phyloP scores from a whole-genome alignment of 1,140 invertebrate species.

The Drosophila saltans region DNA sequence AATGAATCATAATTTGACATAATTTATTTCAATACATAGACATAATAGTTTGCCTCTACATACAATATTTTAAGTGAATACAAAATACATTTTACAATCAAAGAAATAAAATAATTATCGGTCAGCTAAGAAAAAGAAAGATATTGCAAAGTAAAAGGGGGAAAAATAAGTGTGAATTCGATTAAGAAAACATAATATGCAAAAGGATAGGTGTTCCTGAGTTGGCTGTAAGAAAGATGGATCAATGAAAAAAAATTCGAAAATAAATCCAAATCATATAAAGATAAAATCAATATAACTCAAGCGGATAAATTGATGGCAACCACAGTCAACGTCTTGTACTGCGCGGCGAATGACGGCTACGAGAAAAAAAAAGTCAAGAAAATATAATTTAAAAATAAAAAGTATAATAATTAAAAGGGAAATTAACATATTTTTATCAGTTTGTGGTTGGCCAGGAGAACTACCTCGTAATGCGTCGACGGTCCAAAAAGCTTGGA shows the following conservation, averaged over 20 bases:
- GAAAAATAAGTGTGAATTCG: conserved; percentile 1
- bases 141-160: conserved; percentile 13
- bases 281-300: conserved; percentile 1
- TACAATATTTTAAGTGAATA: conserved; percentile 18
- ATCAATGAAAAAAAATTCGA: conserved; percentile 24
- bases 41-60: conserved; percentile 36
- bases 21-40: conserved; percentile 56
- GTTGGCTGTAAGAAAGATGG: conserved; percentile 59
- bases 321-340: conserved; percentile 61
- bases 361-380: conserved; percentile 74
- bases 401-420: conserved; percentile 16
- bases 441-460: background rate
- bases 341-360: conserved; percentile 84
- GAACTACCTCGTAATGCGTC: conserved; percentile 94
- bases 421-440: background rate
- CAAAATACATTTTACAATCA: conserved; percentile 31
- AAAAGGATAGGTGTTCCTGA: conserved; percentile 51
- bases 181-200: conserved; percentile 28
- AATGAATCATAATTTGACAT: conserved; percentile 40
- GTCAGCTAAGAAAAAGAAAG: conserved; percentile 31
- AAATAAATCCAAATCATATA: conserved; percentile 14
- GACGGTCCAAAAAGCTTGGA: conserved; percentile 94
- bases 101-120: conserved; percentile 17
- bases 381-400: conserved; percentile 40
- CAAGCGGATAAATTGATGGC: conserved; percentile 21